phyloP scores from a whole-genome alignment of 2,797 vertebrate species.

The Thalassophryne amazonica region DNA sequence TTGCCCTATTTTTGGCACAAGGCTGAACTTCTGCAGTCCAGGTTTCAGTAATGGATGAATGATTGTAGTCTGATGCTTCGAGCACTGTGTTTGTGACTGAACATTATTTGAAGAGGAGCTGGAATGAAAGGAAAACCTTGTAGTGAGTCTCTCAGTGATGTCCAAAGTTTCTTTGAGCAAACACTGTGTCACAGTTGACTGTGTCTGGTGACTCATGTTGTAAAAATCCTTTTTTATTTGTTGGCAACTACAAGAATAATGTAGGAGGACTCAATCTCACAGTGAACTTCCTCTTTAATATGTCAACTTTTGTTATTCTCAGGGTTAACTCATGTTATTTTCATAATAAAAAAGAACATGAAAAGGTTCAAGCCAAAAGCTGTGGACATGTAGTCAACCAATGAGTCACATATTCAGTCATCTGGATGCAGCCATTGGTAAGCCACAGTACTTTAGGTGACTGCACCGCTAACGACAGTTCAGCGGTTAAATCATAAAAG shows the following conservation, averaged over 20 bases:
- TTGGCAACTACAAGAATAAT: slow-evolving; percentile 1
- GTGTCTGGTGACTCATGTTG: slow-evolving; percentile 26
- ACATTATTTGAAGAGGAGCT: not conserved
- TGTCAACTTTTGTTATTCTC: slow-evolving; percentile 10
- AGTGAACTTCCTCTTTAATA: slow-evolving; percentile 14
- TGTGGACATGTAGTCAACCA: not conserved
- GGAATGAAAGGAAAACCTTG: not conserved
- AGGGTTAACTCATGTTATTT: not conserved
- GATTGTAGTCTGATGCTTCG: not conserved
- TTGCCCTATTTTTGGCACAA: no score
- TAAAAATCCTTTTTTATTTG: slow-evolving; percentile 2
- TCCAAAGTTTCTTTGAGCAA: slow-evolving; percentile 11
- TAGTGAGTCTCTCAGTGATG: not conserved
- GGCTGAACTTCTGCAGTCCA: not conserved
- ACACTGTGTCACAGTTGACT: no score
- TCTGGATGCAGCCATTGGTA: not conserved
- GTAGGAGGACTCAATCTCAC: slow-evolving; percentile 3
- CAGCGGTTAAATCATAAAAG: not conserved
- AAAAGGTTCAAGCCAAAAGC: not conserved
- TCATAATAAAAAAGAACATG: not conserved
- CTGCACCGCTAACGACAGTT: not conserved
- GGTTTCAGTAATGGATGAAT: not conserved
- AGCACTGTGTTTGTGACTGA: no score
- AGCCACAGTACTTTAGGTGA: not conserved
- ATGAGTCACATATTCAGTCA: slow-evolving; percentile 4